Percentiles rank a stretch among this genome's conserved stretches.
Evolutionary conservation across 1,140 invertebrate species (phyloP).

Genomic region (Monochamus saltuarius): DNA sequence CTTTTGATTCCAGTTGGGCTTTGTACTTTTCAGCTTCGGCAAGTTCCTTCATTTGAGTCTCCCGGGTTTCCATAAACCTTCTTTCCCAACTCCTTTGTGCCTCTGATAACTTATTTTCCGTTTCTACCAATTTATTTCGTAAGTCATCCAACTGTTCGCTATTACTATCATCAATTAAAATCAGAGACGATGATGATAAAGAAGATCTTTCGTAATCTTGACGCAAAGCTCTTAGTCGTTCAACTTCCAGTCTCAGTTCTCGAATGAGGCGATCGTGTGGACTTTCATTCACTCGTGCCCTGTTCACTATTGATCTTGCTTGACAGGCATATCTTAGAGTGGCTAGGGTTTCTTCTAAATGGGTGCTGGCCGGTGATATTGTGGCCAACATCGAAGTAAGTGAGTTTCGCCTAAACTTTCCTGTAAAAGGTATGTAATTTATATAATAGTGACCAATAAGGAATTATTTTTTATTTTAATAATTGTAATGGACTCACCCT

Average conservation of each 20-base stretch:
- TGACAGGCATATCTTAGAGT: constrained; percentile 85
- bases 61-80: constrained; percentile 46
- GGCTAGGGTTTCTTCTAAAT: constrained; percentile 80
- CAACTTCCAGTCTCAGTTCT: constrained; percentile 69
- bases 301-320: constrained; percentile 85
- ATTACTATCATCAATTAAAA: constrained; percentile 48
- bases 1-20: constrained; percentile 56
- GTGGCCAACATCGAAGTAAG: constrained; percentile 70
- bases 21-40: constrained; percentile 61
- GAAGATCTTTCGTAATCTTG: constrained; percentile 59
- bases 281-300: constrained; percentile 76
- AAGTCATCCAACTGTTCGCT: constrained; percentile 54
- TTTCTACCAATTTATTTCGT: constrained; percentile 60
- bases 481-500: constrained; percentile 52
- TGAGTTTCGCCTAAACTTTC: constrained; percentile 70
- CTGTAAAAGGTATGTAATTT: constrained; percentile 44
- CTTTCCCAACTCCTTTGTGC: constrained; percentile 62
- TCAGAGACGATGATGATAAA: constrained; percentile 43
- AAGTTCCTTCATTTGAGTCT: constrained; percentile 51
- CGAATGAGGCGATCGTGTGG: constrained; percentile 66
- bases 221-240: constrained; percentile 60
- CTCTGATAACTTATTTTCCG: constrained; percentile 59
- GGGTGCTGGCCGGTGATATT: constrained; percentile 73
- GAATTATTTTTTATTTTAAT: neutral
- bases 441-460: neutral